These are phyloP conservation scores for Apis dorsata DNA, from an alignment of 1,140 invertebrate genomes.

Conservation along the genomic window DNA sequence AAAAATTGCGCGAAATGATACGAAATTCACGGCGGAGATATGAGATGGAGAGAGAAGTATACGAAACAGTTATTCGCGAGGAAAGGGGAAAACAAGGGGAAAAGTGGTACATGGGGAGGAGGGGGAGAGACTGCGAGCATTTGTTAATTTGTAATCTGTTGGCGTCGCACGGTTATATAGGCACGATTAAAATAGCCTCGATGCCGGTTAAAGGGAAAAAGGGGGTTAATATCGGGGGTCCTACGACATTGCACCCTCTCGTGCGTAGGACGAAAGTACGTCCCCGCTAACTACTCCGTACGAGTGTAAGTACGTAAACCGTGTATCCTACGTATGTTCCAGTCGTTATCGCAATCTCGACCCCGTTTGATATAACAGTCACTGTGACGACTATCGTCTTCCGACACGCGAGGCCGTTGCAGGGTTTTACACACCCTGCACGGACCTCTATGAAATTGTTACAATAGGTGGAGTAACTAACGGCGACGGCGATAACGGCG, in stretches of 20 bases:
- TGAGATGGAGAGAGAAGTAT: too few relatives aligned
- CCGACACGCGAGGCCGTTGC: slow-evolving; percentile 73
- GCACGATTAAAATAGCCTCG: neutral
- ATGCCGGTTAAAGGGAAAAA: neutral
- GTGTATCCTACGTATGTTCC: slow-evolving; percentile 75
- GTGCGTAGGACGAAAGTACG: slow-evolving; percentile 64
- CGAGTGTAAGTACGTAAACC: slow-evolving; percentile 65
- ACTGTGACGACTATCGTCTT: slow-evolving; percentile 78
- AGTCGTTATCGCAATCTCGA: slow-evolving; percentile 75
- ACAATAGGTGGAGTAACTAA: slow-evolving; percentile 65
- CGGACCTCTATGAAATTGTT: slow-evolving; percentile 67
- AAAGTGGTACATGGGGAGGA: neutral
- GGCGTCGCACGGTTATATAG: neutral
- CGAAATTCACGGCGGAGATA: too few relatives aligned
- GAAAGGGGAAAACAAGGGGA: rapidly evolving
- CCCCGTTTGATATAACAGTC: slow-evolving; percentile 79
- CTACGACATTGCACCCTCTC: slow-evolving; percentile 52
- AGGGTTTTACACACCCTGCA: slow-evolving; percentile 57
- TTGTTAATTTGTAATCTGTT: too few relatives aligned
- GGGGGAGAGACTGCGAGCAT: neutral
- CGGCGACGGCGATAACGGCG: slow-evolving; percentile 59
- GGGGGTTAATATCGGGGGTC: slow-evolving; percentile 10
- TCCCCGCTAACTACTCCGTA: slow-evolving; percentile 54
- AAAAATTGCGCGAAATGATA: too few relatives aligned
- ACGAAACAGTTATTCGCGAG: too few relatives aligned